Evolutionary conservation across 2,888 invertebrate genomes (phyloP), one percentile per base, ranked within the genome.

Genomic region (Ectemnius cavifrons): DNA sequence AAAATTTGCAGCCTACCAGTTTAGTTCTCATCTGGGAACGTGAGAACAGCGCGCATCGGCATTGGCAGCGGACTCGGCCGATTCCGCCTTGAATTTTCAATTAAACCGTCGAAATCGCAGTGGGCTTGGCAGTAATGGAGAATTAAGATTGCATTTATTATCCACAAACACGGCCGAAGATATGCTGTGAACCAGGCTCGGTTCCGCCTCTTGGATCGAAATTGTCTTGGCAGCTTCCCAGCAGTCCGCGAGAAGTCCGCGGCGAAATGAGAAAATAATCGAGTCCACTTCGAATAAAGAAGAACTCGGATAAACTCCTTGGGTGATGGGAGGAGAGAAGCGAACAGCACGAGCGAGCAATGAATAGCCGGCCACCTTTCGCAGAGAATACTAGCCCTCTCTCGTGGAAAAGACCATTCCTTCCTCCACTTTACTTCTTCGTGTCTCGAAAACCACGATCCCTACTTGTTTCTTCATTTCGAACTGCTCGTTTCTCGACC

Each of bases 241-340:
- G 73, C 63, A 37, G 63, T 46, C 47, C 49, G 58, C 64, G 57
- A 37, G 37, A 63, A 74, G 74, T 75, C 71, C 75, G 79, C 67
- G 69, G 66, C 80, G 75, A 80, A 85, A 87, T 84, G 87, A 84
- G 83, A 85, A 85, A 81, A 87, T 86, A 86, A 86, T 86, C 86
- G 85, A 87, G 85, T 86, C 84, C 84, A 82, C 78, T 83, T 76
- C 75, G 75, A 80, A 73, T 77, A 77, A 83, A 79, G 82, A 81
- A 80, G 75, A 81, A 82, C 72, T 78, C 67, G 83, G 80, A 81
- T 82, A 80, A 78, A 73, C 73, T 69, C 57, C 59, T 16, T n/a
- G 60, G 23, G 14, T 56, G 28, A 67, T 64, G 45, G 23, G 37
- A 46, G 13, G 23, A 60, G 37, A 57, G 37, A 20, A 14, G 16